Conservation (phyloP, 2,888 invertebrate genomes). For the Acanthosoma haemorrhoidale region DNA sequence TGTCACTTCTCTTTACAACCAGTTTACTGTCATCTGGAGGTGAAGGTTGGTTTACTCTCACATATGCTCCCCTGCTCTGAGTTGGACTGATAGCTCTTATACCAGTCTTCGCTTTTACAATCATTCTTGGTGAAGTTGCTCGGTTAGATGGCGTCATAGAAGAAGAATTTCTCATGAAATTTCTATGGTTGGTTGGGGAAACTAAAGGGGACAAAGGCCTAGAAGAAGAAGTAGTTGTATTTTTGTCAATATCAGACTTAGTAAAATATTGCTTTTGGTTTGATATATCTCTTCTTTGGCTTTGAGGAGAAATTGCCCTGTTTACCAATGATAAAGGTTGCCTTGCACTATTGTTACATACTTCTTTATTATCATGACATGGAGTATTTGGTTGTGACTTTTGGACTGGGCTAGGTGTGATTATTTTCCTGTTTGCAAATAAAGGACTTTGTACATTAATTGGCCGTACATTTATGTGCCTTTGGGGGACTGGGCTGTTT, state of each 20-base stretch:
- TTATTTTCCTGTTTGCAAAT: conserved; percentile 36
- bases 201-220: conserved; percentile 41
- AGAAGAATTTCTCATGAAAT: conserved; percentile 16
- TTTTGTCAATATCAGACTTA: conserved; percentile 35
- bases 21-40: conserved; percentile 48
- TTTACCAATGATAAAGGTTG: conserved; percentile 22
- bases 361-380: conserved; percentile 9
- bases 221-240: conserved; percentile 28
- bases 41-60: conserved; percentile 54
- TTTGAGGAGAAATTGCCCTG: conserved; percentile 28
- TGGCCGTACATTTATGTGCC: conserved; percentile 36
- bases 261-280: conserved; percentile 39
- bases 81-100: conserved; percentile 38
- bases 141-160: conserved; percentile 24
- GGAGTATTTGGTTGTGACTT: conserved; percentile 16
- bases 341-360: background rate
- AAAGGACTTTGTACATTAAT: conserved; percentile 37
- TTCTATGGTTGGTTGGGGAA: conserved; percentile 37
- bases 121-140: conserved; percentile 39
- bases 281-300: conserved; percentile 24
- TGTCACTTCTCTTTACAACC: conserved; percentile 73
- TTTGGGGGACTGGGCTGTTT: conserved; percentile 50
- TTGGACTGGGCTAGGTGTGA: conserved; percentile 35
- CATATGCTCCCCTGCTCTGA: conserved; percentile 41
- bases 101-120: conserved; percentile 36